phyloP scores from a whole-genome alignment of 2,113 vertebrate species.

The Xiphorhynchus elegans region DNA sequence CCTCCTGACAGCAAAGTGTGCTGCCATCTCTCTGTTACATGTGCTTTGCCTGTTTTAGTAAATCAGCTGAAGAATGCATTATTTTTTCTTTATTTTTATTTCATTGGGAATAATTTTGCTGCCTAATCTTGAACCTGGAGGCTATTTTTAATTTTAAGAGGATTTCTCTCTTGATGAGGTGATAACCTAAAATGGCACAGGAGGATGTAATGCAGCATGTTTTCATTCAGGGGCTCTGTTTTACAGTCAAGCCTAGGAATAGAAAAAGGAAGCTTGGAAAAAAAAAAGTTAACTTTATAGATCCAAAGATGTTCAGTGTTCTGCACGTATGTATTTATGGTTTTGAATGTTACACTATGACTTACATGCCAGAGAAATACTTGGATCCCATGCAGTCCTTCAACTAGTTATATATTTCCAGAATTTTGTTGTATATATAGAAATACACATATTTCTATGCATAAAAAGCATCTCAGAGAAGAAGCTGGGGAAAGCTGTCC shows the following conservation, averaged over 20 bases:
- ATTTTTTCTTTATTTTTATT: not conserved
- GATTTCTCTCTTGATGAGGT: conserved; percentile 26
- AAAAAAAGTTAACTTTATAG: not conserved
- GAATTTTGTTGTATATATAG: not conserved
- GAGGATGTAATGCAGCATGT: not conserved
- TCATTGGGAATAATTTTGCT: not conserved
- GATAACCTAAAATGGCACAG: not conserved
- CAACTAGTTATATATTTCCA: not conserved
- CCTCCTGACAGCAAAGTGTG: not conserved
- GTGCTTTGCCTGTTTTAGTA: not conserved
- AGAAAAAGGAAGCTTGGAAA: not conserved
- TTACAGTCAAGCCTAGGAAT: not conserved
- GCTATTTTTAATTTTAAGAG: conserved; percentile 20
- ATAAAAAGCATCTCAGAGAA: not conserved
- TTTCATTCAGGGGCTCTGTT: not conserved
- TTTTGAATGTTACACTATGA: not conserved
- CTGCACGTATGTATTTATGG: not conserved
- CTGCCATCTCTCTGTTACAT: not conserved
- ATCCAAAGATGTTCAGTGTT: not conserved
- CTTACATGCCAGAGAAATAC: not conserved
- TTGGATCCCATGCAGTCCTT: not conserved
- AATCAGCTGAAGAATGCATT: not conserved
- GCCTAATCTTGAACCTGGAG: not conserved
- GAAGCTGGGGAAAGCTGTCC: not conserved
- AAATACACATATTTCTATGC: not conserved